Conservation (phyloP, 2,888 invertebrate species). For the Megaustenia siamemsis region DNA sequence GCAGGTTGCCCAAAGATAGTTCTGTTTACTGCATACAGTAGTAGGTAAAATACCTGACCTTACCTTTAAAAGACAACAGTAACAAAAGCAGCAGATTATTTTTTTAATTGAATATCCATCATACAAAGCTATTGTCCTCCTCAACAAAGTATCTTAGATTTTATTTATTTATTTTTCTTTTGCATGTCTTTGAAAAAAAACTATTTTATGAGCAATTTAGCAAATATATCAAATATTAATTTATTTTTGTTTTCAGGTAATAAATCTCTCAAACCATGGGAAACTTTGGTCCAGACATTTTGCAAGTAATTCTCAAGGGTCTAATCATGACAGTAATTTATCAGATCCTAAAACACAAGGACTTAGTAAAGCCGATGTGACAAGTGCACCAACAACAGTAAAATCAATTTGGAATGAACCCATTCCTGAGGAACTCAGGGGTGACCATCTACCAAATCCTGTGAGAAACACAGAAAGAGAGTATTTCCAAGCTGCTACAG, state of each 20-base stretch:
- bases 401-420: constrained; percentile 19
- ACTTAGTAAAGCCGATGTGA: neutral
- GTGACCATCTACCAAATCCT: constrained; percentile 39
- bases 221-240: no score
- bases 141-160: no score
- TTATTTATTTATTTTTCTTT: no score
- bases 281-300: neutral
- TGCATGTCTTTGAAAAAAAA: no score
- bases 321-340: neutral
- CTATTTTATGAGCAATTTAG: no score
- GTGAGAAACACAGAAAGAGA: constrained; percentile 51
- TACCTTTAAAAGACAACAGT: no score
- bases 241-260: constrained; percentile 19
- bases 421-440: constrained; percentile 15
- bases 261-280: neutral
- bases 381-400: neutral
- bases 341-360: neutral
- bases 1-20: no score
- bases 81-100: neutral
- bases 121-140: no score
- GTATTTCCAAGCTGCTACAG: constrained; percentile 29
- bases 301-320: neutral
- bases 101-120: no score
- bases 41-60: no score
- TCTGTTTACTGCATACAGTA: no score